Percentiles rank a stretch among this genome's conserved stretches.
These are phyloP conservation scores for Ellobius talpinus DNA, from an alignment of 2,113 vertebrate species.

Conservation along the genomic window DNA sequence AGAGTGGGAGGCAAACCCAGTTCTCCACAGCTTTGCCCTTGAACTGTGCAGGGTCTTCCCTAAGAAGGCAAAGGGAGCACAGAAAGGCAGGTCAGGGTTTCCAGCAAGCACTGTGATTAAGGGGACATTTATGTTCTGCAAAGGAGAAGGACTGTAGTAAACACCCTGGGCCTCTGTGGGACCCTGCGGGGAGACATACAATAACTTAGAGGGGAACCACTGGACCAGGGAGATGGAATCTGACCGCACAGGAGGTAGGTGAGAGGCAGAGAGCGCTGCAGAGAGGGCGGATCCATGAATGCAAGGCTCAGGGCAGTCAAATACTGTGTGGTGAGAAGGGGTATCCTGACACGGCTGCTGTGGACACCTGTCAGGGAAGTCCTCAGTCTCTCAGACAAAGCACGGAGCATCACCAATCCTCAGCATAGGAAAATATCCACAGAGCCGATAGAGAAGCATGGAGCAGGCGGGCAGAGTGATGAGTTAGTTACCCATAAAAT, in stretches of 20 bases:
- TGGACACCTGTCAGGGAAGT: too few relatives aligned
- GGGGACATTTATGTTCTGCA: neutral
- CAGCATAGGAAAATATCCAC: neutral
- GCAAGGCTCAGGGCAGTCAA: fast-evolving
- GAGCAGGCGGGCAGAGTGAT: neutral
- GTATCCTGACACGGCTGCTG: fast-evolving
- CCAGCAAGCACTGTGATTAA: fast-evolving
- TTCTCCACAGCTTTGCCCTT: neutral
- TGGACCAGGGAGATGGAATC: fast-evolving
- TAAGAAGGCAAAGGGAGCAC: neutral
- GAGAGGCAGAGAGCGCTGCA: fast-evolving
- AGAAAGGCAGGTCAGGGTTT: neutral
- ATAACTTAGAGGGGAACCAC: too few relatives aligned
- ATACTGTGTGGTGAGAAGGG: fast-evolving
- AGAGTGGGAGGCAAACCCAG: fast-evolving
- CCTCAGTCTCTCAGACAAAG: fast-evolving
- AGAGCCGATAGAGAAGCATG: too few relatives aligned
- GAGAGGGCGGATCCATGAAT: fast-evolving
- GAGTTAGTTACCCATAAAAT: neutral
- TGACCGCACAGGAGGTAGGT: neutral
- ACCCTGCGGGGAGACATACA: fast-evolving
- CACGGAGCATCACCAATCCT: fast-evolving
- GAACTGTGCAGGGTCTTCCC: neutral
- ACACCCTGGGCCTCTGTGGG: fast-evolving
- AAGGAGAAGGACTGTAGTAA: fast-evolving